Evolutionary conservation across 2,888 invertebrate genomes (phyloP), one percentile per base, ranked within the genome.

Genomic region (Protophormia terraenovae): DNA sequence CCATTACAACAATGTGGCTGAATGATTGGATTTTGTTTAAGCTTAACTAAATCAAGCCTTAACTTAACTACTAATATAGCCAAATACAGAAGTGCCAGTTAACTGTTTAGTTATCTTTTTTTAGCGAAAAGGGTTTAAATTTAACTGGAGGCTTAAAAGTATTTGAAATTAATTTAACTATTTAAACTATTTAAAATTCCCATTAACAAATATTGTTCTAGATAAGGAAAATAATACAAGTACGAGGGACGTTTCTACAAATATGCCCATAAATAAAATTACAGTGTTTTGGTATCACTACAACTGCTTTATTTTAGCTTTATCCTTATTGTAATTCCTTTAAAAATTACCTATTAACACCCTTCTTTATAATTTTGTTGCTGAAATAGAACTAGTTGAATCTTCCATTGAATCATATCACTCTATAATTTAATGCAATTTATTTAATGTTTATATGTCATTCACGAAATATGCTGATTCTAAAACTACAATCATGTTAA

Each of bases 391-490:
- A 78, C 27, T 41, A 22, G 24, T 64, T 55, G 14, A 27, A 27
- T 14, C 14, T 60, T 38, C 27, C 2, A 22, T 50, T 71, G n/a
- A 10, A 35, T 41, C 3, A 50, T n/a, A 27, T 24, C 35, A 14
- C 50, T 66, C 64, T 64, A 27, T 80, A 80, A 79, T 79, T 79
- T 79, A 19, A 27, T 5, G 79, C 55, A 66, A 72, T 80, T 73
- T 64, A 73, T 66, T 72, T 73, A 55, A 73, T 66, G 72, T 72
- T 73, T 14, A 38, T 58, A 55, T 45, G 35, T 32, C 14, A 19
- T 45, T 35, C 72, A 72, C 41, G 72, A 66, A 66, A 10, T 72
- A 19, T 2, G 12, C 3, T 53, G n/a, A 7, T 47, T 35, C 45
- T 35, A 12, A n/a, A 77, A 35, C 35, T 35, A 16, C 47, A 64